A percentile compares a stretch with the other conserved stretches of the same genome.
Conservation (phyloP, 2,113 vertebrate species). For the Solenodon paradoxus region DNA sequence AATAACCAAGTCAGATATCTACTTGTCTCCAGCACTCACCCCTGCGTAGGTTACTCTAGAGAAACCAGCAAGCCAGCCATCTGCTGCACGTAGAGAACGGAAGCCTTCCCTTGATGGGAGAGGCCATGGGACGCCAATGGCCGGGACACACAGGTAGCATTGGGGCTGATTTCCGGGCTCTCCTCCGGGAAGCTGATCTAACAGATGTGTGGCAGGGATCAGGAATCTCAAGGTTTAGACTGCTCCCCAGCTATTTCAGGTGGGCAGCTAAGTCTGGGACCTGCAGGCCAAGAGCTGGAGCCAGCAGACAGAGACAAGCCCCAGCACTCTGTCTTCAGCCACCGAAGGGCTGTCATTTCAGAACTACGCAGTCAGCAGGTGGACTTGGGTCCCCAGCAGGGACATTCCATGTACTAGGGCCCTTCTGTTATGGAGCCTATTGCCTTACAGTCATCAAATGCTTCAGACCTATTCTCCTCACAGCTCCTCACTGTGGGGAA, state of each 20-base stretch:
- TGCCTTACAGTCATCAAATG: neutral
- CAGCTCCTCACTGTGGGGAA: neutral
- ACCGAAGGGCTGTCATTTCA: neutral
- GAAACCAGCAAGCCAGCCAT: neutral
- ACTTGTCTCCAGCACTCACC: neutral
- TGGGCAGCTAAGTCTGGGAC: neutral
- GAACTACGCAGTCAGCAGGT: neutral
- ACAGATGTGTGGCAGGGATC: fast-evolving
- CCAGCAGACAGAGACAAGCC: too few species aligned
- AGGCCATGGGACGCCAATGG: neutral
- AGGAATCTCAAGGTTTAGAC: neutral
- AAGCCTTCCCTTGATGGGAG: neutral
- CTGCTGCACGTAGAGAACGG: neutral
- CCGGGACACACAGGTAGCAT: neutral
- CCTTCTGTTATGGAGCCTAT: neutral
- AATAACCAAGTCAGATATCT: neutral
- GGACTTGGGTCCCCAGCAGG: neutral
- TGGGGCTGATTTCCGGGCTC: neutral
- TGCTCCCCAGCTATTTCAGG: neutral
- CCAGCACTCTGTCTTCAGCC: neutral
- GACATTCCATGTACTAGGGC: neutral
- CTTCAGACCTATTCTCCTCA: neutral
- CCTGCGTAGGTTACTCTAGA: neutral
- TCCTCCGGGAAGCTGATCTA: neutral
- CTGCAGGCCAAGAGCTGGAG: neutral